Base-by-base conservation (phyloP, 2,888 invertebrate species). In the Phortica magna region DNA sequence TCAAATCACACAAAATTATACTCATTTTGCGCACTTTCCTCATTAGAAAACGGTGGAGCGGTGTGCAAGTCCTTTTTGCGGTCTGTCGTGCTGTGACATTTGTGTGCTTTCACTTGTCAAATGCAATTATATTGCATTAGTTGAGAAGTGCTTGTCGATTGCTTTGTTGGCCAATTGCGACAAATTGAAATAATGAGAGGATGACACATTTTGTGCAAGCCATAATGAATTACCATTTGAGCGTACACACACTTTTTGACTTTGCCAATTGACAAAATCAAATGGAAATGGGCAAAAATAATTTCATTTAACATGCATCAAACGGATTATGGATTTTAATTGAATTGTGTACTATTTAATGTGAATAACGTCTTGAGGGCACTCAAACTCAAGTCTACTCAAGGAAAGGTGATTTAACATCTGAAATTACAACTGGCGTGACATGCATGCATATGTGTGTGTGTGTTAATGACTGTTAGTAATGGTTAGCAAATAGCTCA, bases 71-170 rank as follows among this genome's bases (percentile, higher is more conserved):
- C 48, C 48, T 48, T 9, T 14, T 48, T 48, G 14, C 48, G 10
- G 48, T 14, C 48, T 48, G 48, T 48, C 9, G 48, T 2, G 14
- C 48, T 12, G 14, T 48, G 10, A 14, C 14, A 48, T 48, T 48
- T 48, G 14, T 48, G 48, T 12, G 48, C 14, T 12, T 48, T 48
- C 48, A 48, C 14, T 39, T 31, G 31, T 39, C 31, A 64, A 31
- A 64, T 39, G 22, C 10, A 64, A 64, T 64, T 64, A 64, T 22
- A 12, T 64, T 64, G 31, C 39, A 31, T 64, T 64, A 64, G 64
- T 64, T 64, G 2, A 22, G 39, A 64, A 64, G 64, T 64, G 64
- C 12, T 31, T 64, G 64, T 64, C 64, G 10, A 64, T 64, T 48
- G 48, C 48, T 9, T 48, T 48, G 48, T 14, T 48, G 10, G 14